phyloP scores from a whole-genome alignment of 1,140 invertebrate species.

The Pararge aegeria region DNA sequence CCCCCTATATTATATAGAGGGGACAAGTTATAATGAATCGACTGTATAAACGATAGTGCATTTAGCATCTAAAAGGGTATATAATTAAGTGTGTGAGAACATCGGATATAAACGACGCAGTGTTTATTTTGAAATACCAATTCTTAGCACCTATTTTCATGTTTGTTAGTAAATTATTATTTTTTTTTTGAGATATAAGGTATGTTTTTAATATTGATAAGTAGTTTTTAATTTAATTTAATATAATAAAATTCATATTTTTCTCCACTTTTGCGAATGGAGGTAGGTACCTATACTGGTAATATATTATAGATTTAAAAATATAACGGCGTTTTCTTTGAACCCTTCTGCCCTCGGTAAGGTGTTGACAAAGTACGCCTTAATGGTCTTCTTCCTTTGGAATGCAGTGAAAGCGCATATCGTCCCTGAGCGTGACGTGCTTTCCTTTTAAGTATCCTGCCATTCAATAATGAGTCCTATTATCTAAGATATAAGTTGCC shows the following conservation, averaged over 20 bases:
- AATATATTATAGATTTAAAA: constrained; percentile 1
- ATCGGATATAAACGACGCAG: constrained; percentile 24
- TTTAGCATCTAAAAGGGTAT: constrained; percentile 11
- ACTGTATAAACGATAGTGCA: constrained; percentile 15
- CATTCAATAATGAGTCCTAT: neutral
- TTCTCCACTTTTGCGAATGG: constrained; percentile 49
- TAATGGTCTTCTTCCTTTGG: constrained; percentile 9
- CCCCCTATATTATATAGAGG: too few relatives aligned
- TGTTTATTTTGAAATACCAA: constrained; percentile 33
- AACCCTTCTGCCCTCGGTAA: neutral
- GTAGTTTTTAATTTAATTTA: constrained; percentile 75
- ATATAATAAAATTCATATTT: constrained; percentile 67
- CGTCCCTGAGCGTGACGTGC: neutral
- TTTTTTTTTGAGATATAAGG: constrained; percentile 76
- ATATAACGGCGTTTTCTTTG: constrained; percentile 5
- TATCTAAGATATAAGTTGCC: constrained; percentile 9
- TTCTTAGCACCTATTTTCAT: constrained; percentile 41
- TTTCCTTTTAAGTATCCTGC: constrained; percentile 1
- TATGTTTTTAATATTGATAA: constrained; percentile 74
- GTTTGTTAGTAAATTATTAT: constrained; percentile 79
- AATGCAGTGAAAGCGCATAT: constrained; percentile 7
- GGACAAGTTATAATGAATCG: too few relatives aligned
- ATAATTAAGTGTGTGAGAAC: neutral
- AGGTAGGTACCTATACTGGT: constrained; percentile 48
- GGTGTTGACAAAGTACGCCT: neutral